A percentile compares a stretch with the other conserved stretches of the same genome.
Conservation (phyloP, 2,113 vertebrate genomes). For the Cyrtonyx montezumae region DNA sequence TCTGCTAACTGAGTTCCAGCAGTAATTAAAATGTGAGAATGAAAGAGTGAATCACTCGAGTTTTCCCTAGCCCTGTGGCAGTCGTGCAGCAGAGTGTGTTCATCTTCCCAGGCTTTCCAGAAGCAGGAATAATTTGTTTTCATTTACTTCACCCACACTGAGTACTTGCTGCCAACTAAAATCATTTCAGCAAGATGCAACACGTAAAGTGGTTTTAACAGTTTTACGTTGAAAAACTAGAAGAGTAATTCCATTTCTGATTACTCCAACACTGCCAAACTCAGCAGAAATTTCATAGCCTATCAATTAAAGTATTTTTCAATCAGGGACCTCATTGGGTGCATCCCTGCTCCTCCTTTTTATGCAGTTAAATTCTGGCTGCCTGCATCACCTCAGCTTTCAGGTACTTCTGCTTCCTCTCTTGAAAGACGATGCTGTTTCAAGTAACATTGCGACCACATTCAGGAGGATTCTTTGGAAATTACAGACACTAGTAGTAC, state of each 20-base stretch:
- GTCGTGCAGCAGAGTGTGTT: neutral
- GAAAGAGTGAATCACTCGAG: neutral
- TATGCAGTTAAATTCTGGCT: neutral
- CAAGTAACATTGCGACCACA: neutral
- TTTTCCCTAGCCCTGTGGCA: neutral
- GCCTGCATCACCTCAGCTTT: neutral
- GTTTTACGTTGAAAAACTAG: constrained; percentile 44
- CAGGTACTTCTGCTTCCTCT: neutral
- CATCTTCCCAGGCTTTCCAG: constrained; percentile 3
- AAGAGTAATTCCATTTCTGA: constrained; percentile 62
- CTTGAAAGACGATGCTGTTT: neutral
- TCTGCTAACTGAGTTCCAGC: neutral
- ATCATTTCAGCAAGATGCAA: constrained; percentile 25
- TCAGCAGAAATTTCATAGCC: constrained; percentile 73
- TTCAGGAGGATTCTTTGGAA: neutral
- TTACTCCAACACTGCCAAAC: constrained; percentile 30
- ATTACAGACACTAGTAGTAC: neutral
- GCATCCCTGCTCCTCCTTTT: constrained; percentile 31
- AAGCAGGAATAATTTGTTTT: constrained; percentile 35
- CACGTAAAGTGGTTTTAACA: constrained; percentile 41
- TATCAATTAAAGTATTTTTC: constrained; percentile 72
- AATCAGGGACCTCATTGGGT: constrained; percentile 73
- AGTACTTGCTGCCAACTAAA: constrained; percentile 49
- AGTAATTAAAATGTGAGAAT: neutral
- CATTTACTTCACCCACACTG: constrained; percentile 17